phyloP scores from a whole-genome alignment of 2,888 invertebrate genomes.

The Notocelia uddmanniana region DNA sequence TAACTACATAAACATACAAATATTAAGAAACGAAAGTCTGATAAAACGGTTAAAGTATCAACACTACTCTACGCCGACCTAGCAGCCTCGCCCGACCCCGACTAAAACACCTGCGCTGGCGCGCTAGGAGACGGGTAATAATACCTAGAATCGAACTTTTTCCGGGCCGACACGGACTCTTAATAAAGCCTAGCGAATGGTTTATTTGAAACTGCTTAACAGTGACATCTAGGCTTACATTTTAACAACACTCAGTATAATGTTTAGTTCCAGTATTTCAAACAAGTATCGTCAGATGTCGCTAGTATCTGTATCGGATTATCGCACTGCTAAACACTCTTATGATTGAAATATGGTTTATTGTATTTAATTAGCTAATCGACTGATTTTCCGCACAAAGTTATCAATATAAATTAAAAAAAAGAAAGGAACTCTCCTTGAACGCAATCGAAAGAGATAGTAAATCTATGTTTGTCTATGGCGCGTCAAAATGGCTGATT shows the following conservation, averaged over 20 bases:
- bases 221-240: slow-evolving; percentile 18
- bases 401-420: not conserved
- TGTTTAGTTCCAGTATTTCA: not conserved
- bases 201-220: not conserved
- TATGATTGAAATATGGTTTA: not conserved
- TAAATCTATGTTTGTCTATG: slow-evolving; percentile 70
- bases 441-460: slow-evolving; percentile 43
- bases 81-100: too few species aligned
- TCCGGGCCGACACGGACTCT: too few species aligned
- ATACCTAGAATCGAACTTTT: too few species aligned
- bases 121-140: too few species aligned
- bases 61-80: too few species aligned
- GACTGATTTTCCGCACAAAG: not conserved
- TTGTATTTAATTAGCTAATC: not conserved
- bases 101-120: too few species aligned
- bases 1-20: too few species aligned
- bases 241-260: not conserved
- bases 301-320: not conserved
- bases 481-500: slow-evolving; percentile 81
- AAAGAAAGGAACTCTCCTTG: slow-evolving; percentile 33
- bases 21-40: too few species aligned
- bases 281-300: not conserved
- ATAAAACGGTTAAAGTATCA: too few species aligned
- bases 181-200: too few species aligned
- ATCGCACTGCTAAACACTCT: not conserved